Base-by-base conservation (phyloP, 2,888 invertebrate genomes). In the Sphinx pinastri region DNA sequence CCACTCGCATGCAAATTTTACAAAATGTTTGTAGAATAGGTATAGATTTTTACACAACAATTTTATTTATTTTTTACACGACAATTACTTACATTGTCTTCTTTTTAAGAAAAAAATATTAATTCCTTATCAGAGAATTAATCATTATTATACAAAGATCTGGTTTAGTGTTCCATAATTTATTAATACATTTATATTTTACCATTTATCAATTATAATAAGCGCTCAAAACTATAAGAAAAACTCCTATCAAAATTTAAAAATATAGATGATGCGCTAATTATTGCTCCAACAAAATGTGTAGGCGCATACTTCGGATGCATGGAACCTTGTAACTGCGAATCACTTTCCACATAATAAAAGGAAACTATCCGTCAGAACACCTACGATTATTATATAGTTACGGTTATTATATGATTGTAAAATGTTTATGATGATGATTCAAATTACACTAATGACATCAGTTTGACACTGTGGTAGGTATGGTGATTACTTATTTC, bases 251-350 rank as follows among this genome's bases (percentile, higher is more conserved):
- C n/a, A 31, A 19, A 45, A 31, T 63, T 19, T 63, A 11, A 55
- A 69, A 54, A 51, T 55, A 54, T 52, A 54, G 51, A 19, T 55
- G 51, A 69, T 54, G 13, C 11, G 51, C 49, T 67, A 58, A 67
- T 70, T 67, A 67, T 71, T 71, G 71, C 71, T 71, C 51, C 52
- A 55, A 68, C 11, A 51, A 49, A 31, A 66, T 66, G 68, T 16
- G 68, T 66, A 71, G 71, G 71, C 68, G 71, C 57, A 54, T 13
- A 19, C 55, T n/a, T 57, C 47, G 66, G 49, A 55, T 55, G 19
- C 14, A 14, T 7, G n/a, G 16, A n/a, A 60, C 58, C 45, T 16
- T 11, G 16, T 16, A 13, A 19, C 12, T 25, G 16, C 19, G 10
- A 55, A 63, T 47, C 47, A 63, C 63, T 63, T 47, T 49, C 63